Percentiles rank a stretch among this genome's conserved stretches.
Evolutionary conservation across 2,797 vertebrate genomes (phyloP).

Genomic region (Danio choprae): DNA sequence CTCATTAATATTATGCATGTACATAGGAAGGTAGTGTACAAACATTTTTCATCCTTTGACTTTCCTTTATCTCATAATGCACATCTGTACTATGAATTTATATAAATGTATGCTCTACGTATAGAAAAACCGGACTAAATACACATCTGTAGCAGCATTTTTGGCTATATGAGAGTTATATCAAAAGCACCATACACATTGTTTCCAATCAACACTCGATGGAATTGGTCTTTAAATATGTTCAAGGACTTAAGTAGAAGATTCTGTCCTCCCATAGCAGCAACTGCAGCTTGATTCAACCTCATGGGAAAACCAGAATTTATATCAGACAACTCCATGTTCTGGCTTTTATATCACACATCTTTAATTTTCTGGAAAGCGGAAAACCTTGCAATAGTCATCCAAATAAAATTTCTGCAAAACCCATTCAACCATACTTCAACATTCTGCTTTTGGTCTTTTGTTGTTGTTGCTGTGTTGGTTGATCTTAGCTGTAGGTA

Average conservation of each 20-base stretch:
- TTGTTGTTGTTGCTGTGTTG: neutral
- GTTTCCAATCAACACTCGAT: neutral
- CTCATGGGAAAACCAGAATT: neutral
- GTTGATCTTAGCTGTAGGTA: neutral
- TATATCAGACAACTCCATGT: neutral
- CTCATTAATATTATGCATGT: slow-evolving; percentile 42
- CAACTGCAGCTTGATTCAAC: neutral
- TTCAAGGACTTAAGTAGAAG: neutral
- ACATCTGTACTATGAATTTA: neutral
- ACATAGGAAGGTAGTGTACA: slow-evolving; percentile 23
- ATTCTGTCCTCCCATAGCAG: neutral
- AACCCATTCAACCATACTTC: neutral
- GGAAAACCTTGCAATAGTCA: neutral
- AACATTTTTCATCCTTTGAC: slow-evolving; percentile 17
- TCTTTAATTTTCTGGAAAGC: neutral
- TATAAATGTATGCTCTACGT: slow-evolving; percentile 6
- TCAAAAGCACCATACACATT: slow-evolving; percentile 1
- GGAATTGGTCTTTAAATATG: neutral
- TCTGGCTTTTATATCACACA: neutral
- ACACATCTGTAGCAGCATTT: slow-evolving; percentile 7
- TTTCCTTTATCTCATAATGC: neutral
- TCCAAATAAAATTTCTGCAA: neutral
- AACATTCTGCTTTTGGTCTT: neutral
- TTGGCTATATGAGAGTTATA: neutral
- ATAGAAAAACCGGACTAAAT: neutral